Conservation (phyloP, 2,797 vertebrate species). For the Pipistrellus kuhlii region DNA sequence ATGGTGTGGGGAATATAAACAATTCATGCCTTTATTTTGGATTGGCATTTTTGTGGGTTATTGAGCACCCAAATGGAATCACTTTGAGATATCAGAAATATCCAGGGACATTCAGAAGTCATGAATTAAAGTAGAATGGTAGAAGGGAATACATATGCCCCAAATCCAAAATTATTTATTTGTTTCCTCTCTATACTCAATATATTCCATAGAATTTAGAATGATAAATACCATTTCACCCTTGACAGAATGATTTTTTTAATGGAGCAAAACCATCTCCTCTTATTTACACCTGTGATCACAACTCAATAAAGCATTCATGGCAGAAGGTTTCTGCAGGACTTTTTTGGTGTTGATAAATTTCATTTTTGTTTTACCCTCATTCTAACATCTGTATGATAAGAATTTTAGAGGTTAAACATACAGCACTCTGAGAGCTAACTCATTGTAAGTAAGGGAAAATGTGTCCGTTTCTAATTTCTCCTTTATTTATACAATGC, state of each 20-base stretch:
- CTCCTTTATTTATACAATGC: neutral
- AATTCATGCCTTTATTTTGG: constrained; percentile 64
- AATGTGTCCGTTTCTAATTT: neutral
- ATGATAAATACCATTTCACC: neutral
- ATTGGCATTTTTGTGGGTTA: constrained; percentile 70
- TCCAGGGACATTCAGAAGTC: constrained; percentile 68
- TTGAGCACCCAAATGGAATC: constrained; percentile 58
- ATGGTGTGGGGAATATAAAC: constrained; percentile 54
- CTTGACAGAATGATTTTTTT: neutral
- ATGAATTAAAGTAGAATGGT: constrained; percentile 75
- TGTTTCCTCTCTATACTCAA: neutral
- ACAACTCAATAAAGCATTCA: neutral
- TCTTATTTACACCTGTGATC: neutral
- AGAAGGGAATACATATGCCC: neutral
- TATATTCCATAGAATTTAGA: neutral
- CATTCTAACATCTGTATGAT: neutral
- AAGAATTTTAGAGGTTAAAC: neutral
- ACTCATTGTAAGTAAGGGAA: neutral
- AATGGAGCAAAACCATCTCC: neutral
- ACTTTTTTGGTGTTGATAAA: neutral
- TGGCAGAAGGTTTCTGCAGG: neutral
- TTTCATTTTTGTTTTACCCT: neutral
- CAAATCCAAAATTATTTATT: constrained; percentile 65
- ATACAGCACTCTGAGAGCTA: neutral
- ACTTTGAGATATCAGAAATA: constrained; percentile 70